Conservation (phyloP, 2,113 vertebrate species). For the Okapia johnstoni region DNA sequence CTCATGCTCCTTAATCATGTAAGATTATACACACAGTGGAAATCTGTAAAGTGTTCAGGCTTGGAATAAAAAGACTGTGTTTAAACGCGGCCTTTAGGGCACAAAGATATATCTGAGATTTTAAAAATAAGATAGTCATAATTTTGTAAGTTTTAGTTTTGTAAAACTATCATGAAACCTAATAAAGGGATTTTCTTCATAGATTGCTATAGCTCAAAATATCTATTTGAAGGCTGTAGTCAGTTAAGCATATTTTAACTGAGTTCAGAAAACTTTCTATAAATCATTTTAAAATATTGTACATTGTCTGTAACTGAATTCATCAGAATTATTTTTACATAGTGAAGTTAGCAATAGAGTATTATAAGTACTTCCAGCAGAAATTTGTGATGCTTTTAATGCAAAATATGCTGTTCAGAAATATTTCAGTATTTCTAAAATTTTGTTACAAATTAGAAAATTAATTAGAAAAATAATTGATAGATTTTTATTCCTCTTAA, state of each 20-base stretch:
- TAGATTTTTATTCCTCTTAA: background rate
- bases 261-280: background rate
- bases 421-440: background rate
- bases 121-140: background rate
- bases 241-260: background rate
- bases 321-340: background rate
- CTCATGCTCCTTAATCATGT: background rate
- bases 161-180: background rate
- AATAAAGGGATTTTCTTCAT: background rate
- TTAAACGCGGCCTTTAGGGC: background rate
- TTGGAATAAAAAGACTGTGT: background rate
- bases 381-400: constrained; percentile 21
- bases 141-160: background rate
- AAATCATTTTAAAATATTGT: background rate
- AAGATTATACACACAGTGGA: background rate
- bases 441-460: background rate
- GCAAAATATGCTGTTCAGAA: background rate
- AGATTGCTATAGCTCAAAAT: background rate
- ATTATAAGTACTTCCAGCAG: background rate
- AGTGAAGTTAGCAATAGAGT: background rate
- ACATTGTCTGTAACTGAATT: background rate
- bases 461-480: background rate
- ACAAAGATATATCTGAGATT: background rate
- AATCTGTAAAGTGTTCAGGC: background rate
- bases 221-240: background rate